Conservation (phyloP, 2,113 vertebrate genomes). For the Paramormyrops kingsleyae region DNA sequence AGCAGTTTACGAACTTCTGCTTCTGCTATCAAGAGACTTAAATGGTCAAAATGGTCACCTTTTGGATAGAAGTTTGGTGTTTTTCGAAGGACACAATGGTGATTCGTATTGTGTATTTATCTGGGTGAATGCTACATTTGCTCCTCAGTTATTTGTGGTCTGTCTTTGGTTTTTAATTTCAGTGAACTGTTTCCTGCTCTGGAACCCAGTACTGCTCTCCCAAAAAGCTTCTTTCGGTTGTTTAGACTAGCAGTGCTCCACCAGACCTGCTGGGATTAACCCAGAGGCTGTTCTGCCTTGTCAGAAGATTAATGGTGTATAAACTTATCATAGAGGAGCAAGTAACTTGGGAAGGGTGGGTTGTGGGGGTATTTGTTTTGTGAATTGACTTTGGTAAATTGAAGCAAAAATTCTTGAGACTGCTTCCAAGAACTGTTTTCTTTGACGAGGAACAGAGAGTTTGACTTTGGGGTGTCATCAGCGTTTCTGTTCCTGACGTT, state of each 20-base stretch:
- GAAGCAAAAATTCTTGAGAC: conserved; percentile 29
- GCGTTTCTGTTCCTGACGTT: conserved; percentile 37
- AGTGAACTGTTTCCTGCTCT: conserved; percentile 3
- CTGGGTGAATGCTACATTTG: conserved; percentile 14
- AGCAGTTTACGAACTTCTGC: background rate
- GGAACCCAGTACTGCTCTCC: conserved; percentile 19
- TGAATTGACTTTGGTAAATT: conserved; percentile 22
- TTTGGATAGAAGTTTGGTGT: background rate
- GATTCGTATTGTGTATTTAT: conserved; percentile 9
- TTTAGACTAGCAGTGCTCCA: conserved; percentile 32
- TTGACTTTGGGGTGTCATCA: conserved; percentile 38
- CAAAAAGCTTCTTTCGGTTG: conserved; percentile 15
- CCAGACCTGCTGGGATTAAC: conserved; percentile 20
- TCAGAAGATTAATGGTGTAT: conserved; percentile 34
- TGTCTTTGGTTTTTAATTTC: conserved; percentile 12
- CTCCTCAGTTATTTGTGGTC: conserved; percentile 25
- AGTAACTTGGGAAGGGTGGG: conserved; percentile 30
- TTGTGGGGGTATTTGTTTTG: conserved; percentile 19
- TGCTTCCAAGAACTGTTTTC: conserved; percentile 44
- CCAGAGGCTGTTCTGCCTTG: conserved; percentile 21
- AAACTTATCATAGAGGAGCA: conserved; percentile 34
- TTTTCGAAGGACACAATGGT: background rate
- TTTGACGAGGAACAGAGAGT: conserved; percentile 47
- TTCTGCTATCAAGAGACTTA: background rate
- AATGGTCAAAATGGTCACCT: background rate